Evolutionary conservation across 1,140 invertebrate species (phyloP).

Genomic region (Trichogramma pretiosum): DNA sequence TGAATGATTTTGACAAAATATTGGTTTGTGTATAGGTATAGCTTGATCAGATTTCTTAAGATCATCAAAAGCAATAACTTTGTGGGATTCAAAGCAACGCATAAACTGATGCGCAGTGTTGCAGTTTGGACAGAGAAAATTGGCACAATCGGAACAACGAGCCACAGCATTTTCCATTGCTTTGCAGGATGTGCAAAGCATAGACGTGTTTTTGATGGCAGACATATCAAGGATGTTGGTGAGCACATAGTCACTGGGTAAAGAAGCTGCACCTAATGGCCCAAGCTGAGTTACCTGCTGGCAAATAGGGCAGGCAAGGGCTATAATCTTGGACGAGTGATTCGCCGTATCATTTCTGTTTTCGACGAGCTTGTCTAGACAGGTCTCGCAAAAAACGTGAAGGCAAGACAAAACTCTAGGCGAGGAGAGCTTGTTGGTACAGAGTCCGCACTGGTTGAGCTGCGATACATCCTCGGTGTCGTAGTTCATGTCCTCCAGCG

Average conservation of each 20-base stretch:
- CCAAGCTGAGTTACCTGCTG: constrained; percentile 72
- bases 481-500: constrained; percentile 15
- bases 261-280: constrained; percentile 60
- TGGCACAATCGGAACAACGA: constrained; percentile 85
- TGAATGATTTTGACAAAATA: constrained; percentile 67
- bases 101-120: constrained; percentile 89
- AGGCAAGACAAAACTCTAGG: constrained; percentile 83
- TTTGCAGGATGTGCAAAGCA: constrained; percentile 80
- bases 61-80: constrained; percentile 80
- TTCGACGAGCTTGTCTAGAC: constrained; percentile 68
- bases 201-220: constrained; percentile 63
- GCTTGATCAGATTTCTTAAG: constrained; percentile 67
- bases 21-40: constrained; percentile 70
- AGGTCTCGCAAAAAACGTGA: constrained; percentile 86
- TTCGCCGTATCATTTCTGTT: constrained; percentile 46
- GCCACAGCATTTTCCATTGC: constrained; percentile 84
- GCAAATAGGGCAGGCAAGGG: constrained; percentile 67
- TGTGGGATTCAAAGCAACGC: constrained; percentile 88
- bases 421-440: constrained; percentile 60
- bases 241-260: constrained; percentile 74
- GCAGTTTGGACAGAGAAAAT: constrained; percentile 86
- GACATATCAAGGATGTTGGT: constrained; percentile 79
- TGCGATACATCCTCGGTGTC: constrained; percentile 4
- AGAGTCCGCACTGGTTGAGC: constrained; percentile 38
- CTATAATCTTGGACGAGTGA: too few species aligned